A percentile compares a stretch with the other conserved stretches of the same genome.
Conservation (phyloP, 2,888 invertebrate genomes). For the Coleophora deauratella region DNA sequence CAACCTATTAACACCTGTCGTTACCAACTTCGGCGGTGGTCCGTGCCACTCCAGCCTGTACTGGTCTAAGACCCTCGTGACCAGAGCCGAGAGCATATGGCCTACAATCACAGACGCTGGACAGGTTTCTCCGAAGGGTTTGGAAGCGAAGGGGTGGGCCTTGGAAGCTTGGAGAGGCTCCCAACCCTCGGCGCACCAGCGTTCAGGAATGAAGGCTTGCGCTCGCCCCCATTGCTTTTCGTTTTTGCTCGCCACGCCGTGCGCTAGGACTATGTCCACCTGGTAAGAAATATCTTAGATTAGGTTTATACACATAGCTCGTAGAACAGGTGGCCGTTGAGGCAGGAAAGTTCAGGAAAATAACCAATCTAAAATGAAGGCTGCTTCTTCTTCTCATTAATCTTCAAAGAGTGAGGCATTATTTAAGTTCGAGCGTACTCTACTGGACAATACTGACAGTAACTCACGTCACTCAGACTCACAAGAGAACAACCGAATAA, state of each 20-base stretch:
- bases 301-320: too few species aligned
- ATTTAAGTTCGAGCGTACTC: too few species aligned
- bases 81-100: conserved; percentile 42
- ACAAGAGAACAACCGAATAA: too few species aligned
- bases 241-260: conserved; percentile 51
- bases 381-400: too few species aligned
- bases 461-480: too few species aligned
- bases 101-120: conserved; percentile 46
- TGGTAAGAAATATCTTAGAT: conserved; percentile 17
- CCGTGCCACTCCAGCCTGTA: conserved; percentile 67
- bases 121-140: conserved; percentile 55
- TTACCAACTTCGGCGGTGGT: conserved; percentile 38
- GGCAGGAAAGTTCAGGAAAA: too few species aligned
- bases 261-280: conserved; percentile 64
- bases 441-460: too few species aligned
- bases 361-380: too few species aligned
- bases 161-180: conserved; percentile 45
- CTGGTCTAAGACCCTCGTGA: conserved; percentile 43
- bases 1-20: conserved; percentile 49
- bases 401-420: too few species aligned
- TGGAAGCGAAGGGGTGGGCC: conserved; percentile 47
- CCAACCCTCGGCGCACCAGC: conserved; percentile 53
- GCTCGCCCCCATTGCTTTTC: conserved; percentile 57
- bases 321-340: too few species aligned
- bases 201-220: conserved; percentile 54